Evolutionary conservation across 2,888 invertebrate species (phyloP), one percentile per base, ranked within the genome.

Genomic region (Branchipolynoe longqiensis): DNA sequence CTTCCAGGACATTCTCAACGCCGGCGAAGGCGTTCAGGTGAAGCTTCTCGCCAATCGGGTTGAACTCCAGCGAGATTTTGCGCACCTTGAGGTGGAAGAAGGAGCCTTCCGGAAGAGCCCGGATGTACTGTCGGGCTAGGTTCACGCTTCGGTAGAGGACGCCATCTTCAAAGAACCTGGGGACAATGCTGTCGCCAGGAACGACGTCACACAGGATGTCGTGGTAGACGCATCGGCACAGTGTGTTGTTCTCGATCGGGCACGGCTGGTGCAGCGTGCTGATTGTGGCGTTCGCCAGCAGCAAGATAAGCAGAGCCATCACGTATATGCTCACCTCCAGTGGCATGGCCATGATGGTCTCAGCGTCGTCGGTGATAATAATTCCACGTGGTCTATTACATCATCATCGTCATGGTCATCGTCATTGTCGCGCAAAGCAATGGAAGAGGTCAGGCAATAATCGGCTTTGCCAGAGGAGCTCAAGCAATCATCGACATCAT

Each of bases 61-160:
- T 89, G 64, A 85, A 89, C 81, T 86, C 86, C 54, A 89, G 64
- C 31, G 78, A 36, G 33, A 89, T 83, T 59, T 87, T 89, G 28
- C 59, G 36, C 28, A 87, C 87, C n/a, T 83, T 83, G 36, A 89
- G 56, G 81, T 87, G 36, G 31, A 82, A 83, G 85, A 89, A 89
- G 54, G 86, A 56, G 41, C 56, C 73, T 73, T 87, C 83, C 4
- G 86, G 86, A 12, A 89, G 59, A 28, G 83, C 85, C 31, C 41
- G 54, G 25, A 89, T 83, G 48, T 82, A 58, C 59, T 87, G 88
- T 12, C 83, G 58, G n/a, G 78, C 48, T 14, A 89, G 84, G 84
- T 86, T 74, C 25, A 89, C 78, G 12, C 74, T 85, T 36, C 82
- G 36, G 82, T 87, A 89, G 31, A 86, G 69, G n/a, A 56, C 82